Conservation (phyloP, 2,797 vertebrate genomes). For the Amblyraja radiata region DNA sequence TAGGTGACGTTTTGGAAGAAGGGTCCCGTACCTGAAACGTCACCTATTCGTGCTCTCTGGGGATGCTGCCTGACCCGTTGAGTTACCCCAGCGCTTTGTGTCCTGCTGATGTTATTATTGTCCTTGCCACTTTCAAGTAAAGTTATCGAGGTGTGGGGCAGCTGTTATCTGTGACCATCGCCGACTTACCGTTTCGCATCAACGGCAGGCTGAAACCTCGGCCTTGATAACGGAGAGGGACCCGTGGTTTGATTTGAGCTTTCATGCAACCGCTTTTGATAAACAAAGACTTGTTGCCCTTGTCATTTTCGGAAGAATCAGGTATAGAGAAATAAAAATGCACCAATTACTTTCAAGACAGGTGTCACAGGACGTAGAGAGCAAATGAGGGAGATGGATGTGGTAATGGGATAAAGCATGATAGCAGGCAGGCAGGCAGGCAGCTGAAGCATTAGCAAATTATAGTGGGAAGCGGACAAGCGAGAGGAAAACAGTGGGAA, state of each 20-base stretch:
- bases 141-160: background rate
- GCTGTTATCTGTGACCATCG: background rate
- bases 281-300: background rate
- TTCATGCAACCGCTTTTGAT: background rate
- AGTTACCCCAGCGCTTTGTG: too few relatives aligned
- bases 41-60: too few relatives aligned
- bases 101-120: too few relatives aligned
- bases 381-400: background rate
- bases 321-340: background rate
- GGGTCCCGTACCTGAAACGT: too few relatives aligned
- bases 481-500: background rate
- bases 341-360: background rate
- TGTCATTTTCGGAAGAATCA: background rate
- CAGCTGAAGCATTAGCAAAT: background rate
- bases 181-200: background rate
- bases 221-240: background rate
- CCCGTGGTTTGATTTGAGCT: background rate
- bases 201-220: background rate
- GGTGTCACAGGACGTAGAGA: background rate
- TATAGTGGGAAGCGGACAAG: background rate
- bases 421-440: background rate
- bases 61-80: too few relatives aligned
- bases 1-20: too few relatives aligned
- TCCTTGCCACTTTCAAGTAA: background rate
- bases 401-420: background rate